Evolutionary conservation across 2,797 vertebrate genomes (phyloP), one percentile per base, ranked within the genome.

Genomic region (Parauchenoglanis ngamensis): DNA sequence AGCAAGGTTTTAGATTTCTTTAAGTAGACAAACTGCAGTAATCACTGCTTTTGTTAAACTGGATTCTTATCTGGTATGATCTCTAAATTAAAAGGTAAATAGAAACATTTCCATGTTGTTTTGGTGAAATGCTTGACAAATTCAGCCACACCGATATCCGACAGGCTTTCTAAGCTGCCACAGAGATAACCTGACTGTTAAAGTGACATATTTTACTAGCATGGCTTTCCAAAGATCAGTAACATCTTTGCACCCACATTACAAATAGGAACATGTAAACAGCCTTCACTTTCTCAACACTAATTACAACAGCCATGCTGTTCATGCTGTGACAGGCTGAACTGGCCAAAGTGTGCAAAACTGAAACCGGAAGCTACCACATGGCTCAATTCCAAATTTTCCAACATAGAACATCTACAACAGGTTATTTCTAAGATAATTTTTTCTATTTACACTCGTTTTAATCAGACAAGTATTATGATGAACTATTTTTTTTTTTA

Each of bases 231-330:
- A 76, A 40, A 83, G 21, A 57, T 25, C 17, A 21, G 23, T 44
- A 31, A 28, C 19, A 54, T 73, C 68, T n/a, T 31, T n/a, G 54
- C 75, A 90, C 76, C 31, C 56, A 80, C 23, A 31, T 85, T 57
- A 76, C 46, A 21, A 85, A 83, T n/a, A 49, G 61, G 10, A 83
- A 57, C 44, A 85, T 40, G 68, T 75, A 85, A 85, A 79, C n/a
- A 85, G 78, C 78, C 59, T 76, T 83, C 75, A 7, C 54, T 73
- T 82, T 85, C 68, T 85, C 65, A 79, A 75, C 78, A 65, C 59
- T 83, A 83, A 88, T 83, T 88, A 88, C 79, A 77, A 86, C 31
- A 54, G 65, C n/a, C 61, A 75, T 81, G 68, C 77, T 81, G 83
- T 56, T 85, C 78, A 76, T 82, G 84, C 84, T 85, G 87, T 67